A percentile compares a stretch with the other conserved stretches of the same genome.
Evolutionary conservation across 2,113 vertebrate genomes (phyloP).

Genomic region (Orthochromis malagaraziensis): DNA sequence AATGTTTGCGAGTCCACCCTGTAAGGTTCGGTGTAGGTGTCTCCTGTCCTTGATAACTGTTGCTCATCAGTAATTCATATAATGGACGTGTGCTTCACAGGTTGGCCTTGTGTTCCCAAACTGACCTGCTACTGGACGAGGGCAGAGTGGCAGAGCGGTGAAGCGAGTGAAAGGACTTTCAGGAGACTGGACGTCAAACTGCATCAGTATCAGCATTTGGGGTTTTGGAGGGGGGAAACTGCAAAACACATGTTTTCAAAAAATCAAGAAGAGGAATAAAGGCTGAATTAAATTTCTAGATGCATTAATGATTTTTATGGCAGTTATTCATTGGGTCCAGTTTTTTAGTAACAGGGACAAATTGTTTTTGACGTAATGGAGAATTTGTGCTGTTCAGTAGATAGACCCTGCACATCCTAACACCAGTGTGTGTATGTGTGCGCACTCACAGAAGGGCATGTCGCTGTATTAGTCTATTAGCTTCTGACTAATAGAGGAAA

Average conservation of each 20-base stretch:
- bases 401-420: neutral
- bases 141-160: neutral
- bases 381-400: neutral
- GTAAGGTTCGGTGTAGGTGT: too few relatives aligned
- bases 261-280: neutral
- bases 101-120: conserved; percentile 51
- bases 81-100: conserved; percentile 21
- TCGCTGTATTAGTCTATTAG: neutral
- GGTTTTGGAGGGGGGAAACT: neutral
- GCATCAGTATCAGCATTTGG: neutral
- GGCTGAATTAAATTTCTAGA: neutral
- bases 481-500: neutral
- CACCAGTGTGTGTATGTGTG: neutral
- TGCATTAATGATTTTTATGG: neutral
- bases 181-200: neutral
- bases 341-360: neutral
- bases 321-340: neutral
- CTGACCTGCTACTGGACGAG: neutral
- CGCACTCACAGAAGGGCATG: neutral
- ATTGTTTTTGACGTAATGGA: neutral
- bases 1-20: neutral
- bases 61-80: neutral
- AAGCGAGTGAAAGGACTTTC: neutral
- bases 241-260: neutral
- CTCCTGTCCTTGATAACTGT: neutral